A percentile compares a stretch with the other conserved stretches of the same genome.
These are phyloP conservation scores for Merluccius polli DNA, from an alignment of 2,797 vertebrate species.

Conservation along the genomic window DNA sequence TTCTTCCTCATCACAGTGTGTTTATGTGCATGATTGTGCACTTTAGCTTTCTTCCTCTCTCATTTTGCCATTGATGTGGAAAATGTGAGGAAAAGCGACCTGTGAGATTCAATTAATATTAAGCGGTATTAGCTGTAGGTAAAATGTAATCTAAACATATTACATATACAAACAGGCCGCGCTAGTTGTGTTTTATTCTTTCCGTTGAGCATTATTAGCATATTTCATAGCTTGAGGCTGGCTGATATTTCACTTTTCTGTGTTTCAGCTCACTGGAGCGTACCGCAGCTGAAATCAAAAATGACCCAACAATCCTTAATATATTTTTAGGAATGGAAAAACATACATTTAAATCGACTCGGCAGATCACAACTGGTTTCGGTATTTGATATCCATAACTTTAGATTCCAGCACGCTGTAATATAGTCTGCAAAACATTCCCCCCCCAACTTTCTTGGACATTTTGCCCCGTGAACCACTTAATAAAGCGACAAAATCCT, in stretches of 20 bases:
- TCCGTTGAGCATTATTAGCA: neutral
- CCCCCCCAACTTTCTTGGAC: neutral
- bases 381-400: neutral
- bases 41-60: neutral
- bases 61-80: neutral
- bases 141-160: neutral
- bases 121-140: neutral
- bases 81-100: neutral
- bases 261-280: neutral
- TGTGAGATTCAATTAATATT: neutral
- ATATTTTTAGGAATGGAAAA: neutral
- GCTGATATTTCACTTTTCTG: neutral
- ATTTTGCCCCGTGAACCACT: neutral
- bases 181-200: neutral
- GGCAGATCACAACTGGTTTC: neutral
- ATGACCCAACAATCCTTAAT: neutral
- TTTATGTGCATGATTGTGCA: neutral
- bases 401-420: neutral
- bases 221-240: neutral
- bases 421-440: neutral
- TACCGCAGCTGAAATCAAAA: neutral
- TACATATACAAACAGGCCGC: neutral
- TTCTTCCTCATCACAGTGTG: neutral
- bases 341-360: neutral
- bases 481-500: conserved; percentile 17